These are phyloP conservation scores for Amphipoea lucens DNA, from an alignment of 2,888 invertebrate genomes.

Conservation along the genomic window DNA sequence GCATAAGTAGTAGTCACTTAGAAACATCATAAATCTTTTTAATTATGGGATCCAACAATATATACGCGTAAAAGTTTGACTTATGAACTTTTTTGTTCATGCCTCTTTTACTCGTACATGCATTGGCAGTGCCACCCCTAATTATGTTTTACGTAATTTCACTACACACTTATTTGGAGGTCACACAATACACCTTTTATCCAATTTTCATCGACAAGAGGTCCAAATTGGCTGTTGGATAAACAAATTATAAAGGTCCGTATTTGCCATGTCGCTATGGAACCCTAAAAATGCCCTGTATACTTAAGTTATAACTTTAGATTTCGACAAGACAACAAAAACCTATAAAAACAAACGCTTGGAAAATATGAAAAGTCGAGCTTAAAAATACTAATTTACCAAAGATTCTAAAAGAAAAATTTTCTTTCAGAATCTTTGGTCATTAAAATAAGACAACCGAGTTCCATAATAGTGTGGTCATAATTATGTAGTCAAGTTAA, in stretches of 20 bases:
- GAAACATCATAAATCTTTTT: too few relatives aligned
- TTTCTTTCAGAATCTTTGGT: not conserved
- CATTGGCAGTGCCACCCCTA: not conserved
- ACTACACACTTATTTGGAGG: not conserved
- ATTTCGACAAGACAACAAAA: not conserved
- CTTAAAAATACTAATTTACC: not conserved
- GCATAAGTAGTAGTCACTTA: too few relatives aligned
- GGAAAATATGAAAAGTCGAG: not conserved
- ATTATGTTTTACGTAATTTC: not conserved
- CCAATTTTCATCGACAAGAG: not conserved
- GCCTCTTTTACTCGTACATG: not conserved
- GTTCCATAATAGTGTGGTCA: conserved; percentile 66
- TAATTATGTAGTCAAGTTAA: conserved; percentile 62
- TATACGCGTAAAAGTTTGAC: too few relatives aligned
- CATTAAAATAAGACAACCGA: conserved; percentile 38
- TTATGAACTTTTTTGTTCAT: not conserved
- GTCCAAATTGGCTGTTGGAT: not conserved
- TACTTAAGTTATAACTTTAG: not conserved
- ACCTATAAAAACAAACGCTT: not conserved
- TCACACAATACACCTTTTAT: not conserved
- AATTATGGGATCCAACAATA: too few relatives aligned
- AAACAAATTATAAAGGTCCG: not conserved
- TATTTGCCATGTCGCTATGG: not conserved
- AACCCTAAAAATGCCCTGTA: not conserved
- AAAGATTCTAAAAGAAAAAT: not conserved